Conservation (phyloP, 2,888 invertebrate species). For the Mayetiola destructor region DNA sequence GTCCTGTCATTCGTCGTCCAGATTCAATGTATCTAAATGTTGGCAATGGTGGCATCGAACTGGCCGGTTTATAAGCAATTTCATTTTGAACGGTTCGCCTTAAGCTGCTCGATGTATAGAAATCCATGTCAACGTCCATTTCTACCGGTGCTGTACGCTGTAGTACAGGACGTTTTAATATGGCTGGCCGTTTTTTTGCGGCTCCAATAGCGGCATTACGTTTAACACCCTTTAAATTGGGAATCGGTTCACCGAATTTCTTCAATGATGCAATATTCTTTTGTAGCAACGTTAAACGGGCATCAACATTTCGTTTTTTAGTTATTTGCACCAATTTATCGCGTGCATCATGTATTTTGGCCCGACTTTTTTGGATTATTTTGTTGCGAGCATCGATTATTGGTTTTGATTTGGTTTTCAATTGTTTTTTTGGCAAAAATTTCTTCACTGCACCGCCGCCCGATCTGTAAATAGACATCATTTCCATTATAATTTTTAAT, state of each 20-base stretch:
- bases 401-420: constrained; percentile 18
- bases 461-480: background rate
- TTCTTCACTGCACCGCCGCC: background rate
- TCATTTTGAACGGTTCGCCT: constrained; percentile 30
- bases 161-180: background rate
- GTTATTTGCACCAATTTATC: constrained; percentile 65
- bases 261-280: constrained; percentile 28
- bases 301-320: constrained; percentile 56
- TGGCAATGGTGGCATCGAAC: constrained; percentile 19
- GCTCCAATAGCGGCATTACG: background rate
- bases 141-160: constrained; percentile 20
- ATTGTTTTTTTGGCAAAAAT: background rate
- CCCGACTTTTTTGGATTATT: constrained; percentile 63
- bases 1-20: background rate
- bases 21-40: constrained; percentile 1
- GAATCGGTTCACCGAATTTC: background rate
- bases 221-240: background rate
- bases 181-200: background rate
- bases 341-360: constrained; percentile 61
- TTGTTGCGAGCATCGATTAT: constrained; percentile 58
- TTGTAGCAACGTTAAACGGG: constrained; percentile 54
- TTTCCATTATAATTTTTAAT: background rate
- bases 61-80: constrained; percentile 21
- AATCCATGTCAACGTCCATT: constrained; percentile 28
- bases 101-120: constrained; percentile 6